A percentile compares a stretch with the other conserved stretches of the same genome.
Evolutionary conservation across 2,888 invertebrate species (phyloP).

Genomic region (Agriotes lineatus): DNA sequence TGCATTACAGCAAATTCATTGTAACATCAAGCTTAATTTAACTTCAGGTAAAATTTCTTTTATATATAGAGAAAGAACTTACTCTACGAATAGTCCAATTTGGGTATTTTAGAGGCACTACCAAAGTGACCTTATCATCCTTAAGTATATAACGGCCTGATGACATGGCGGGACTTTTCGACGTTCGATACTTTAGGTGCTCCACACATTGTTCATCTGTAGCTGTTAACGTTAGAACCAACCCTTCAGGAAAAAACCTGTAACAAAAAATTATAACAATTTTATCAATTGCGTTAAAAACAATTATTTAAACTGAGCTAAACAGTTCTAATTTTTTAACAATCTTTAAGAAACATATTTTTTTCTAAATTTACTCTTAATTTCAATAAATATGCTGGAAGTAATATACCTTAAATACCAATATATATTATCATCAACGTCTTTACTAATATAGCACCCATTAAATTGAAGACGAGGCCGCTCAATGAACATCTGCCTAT

Average conservation of each 20-base stretch:
- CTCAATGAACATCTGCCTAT: conserved; percentile 90
- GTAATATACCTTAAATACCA: conserved; percentile 90
- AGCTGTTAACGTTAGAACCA: conserved; percentile 88
- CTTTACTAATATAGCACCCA: conserved; percentile 95
- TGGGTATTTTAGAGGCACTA: conserved; percentile 73
- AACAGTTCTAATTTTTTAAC: too few relatives aligned
- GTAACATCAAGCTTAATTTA: too few relatives aligned
- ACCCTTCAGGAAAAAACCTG: conserved; percentile 86
- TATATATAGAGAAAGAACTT: conserved; percentile 26
- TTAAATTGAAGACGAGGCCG: conserved; percentile 85
- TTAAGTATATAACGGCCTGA: conserved; percentile 80
- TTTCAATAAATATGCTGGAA: too few relatives aligned
- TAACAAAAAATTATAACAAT: conserved; percentile 43
- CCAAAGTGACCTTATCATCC: conserved; percentile 73
- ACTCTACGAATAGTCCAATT: conserved; percentile 64
- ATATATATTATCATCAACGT: conserved; percentile 92
- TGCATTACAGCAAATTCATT: too few relatives aligned
- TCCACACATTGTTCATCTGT: conserved; percentile 84
- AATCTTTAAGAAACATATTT: too few relatives aligned
- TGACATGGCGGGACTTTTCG: conserved; percentile 76
- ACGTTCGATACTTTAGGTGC: conserved; percentile 72
- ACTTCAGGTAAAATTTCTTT: too few relatives aligned
- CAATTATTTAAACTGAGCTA: too few relatives aligned
- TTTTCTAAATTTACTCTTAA: too few relatives aligned
- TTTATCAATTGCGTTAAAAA: conserved; percentile 23